A percentile compares a stretch with the other conserved stretches of the same genome.
phyloP scores from a whole-genome alignment of 1,140 invertebrate genomes.

The Tyrophagus putrescentiae region DNA sequence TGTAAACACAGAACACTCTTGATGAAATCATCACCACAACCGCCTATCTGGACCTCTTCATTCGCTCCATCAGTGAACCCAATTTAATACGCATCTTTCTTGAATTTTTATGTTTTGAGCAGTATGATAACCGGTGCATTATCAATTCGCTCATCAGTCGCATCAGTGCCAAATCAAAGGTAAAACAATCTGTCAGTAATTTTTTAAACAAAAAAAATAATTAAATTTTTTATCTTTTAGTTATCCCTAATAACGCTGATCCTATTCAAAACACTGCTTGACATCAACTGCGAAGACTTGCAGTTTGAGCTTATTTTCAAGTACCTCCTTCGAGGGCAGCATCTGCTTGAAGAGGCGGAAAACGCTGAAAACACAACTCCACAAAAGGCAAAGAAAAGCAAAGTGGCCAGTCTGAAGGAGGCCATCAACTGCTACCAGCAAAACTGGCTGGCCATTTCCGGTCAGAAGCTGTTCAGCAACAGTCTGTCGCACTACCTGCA shows the following conservation, averaged over 20 bases:
- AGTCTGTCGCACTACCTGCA: not conserved
- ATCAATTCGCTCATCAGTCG: slow-evolving; percentile 60
- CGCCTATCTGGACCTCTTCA: slow-evolving; percentile 73
- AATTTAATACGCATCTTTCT: slow-evolving; percentile 64
- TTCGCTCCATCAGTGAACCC: slow-evolving; percentile 69
- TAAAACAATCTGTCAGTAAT: slow-evolving; percentile 30
- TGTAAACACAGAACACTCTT: slow-evolving; percentile 41
- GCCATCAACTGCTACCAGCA: not conserved
- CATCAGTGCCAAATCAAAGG: slow-evolving; percentile 53
- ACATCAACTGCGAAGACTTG: slow-evolving; percentile 90
- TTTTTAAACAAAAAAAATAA: not conserved
- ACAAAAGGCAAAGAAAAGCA: too few species aligned
- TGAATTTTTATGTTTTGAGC: slow-evolving; percentile 65
- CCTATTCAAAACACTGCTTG: slow-evolving; percentile 73
- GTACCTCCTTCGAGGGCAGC: slow-evolving; percentile 31
- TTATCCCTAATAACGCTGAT: slow-evolving; percentile 75
- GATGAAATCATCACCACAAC: slow-evolving; percentile 77
- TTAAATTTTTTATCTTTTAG: slow-evolving; percentile 38
- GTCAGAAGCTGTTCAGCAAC: not conserved
- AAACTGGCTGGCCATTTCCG: slow-evolving; percentile 8
- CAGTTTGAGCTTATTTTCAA: slow-evolving; percentile 79
- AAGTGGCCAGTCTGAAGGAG: not conserved
- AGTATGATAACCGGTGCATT: slow-evolving; percentile 61
- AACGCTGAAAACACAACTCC: too few species aligned
- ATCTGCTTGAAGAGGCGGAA: not conserved